Conservation (phyloP, 2,888 invertebrate species). For the Limnephilus rhombicus region DNA sequence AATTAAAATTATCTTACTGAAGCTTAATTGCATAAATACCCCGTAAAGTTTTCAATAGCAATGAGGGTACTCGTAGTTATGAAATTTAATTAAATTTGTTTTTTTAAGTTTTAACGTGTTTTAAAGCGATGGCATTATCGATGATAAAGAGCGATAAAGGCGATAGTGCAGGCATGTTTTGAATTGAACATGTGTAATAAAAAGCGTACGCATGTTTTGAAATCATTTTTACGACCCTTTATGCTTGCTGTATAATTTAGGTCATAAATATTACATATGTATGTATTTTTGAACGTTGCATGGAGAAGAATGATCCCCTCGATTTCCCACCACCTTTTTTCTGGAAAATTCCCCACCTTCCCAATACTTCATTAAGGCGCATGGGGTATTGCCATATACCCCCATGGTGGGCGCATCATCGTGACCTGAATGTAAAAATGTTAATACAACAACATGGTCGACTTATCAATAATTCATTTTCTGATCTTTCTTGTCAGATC, state of each 20-base stretch:
- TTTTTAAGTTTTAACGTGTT: not conserved
- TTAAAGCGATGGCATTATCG: not conserved
- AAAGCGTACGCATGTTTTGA: not conserved
- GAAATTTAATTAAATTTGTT: not conserved
- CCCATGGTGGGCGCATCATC: not conserved
- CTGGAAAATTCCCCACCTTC: not conserved
- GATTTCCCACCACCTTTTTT: not conserved
- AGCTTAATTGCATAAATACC: too few relatives aligned
- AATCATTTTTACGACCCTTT: not conserved
- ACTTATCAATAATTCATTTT: not conserved
- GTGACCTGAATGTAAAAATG: not conserved
- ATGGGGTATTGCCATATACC: not conserved
- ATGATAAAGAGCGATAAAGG: not conserved
- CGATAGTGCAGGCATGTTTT: not conserved
- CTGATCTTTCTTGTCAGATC: not conserved
- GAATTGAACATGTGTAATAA: not conserved
- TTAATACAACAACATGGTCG: not conserved
- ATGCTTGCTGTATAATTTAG: too few relatives aligned
- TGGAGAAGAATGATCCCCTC: not conserved
- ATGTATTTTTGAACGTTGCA: not conserved
- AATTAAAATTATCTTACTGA: too few relatives aligned
- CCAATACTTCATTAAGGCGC: not conserved
- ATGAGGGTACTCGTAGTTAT: too few relatives aligned
- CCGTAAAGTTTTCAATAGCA: too few relatives aligned
- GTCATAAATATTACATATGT: not conserved